Evolutionary conservation across 2,113 vertebrate species (phyloP), one percentile per base, ranked within the genome.

Genomic region (Syngnathus scovelli): DNA sequence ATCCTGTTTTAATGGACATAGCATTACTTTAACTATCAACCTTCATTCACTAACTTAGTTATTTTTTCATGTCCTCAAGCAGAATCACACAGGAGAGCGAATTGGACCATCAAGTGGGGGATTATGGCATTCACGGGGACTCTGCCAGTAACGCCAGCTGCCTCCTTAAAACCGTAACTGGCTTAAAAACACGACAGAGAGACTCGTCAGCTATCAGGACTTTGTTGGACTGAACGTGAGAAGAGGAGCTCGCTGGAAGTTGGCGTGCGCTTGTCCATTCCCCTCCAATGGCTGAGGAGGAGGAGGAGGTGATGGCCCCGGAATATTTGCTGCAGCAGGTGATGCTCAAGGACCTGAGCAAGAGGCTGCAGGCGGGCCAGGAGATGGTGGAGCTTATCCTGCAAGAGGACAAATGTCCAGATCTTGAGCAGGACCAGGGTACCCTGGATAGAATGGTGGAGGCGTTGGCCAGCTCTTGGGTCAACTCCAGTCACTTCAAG

Each of bases 401-500:
- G 58, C 94, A 95, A 85, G 89, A 88, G 75, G 92, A 94, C 80
- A 93, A 90, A 85, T 94, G 91, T 66, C 83, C 91, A 8, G 93
- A 94, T 77, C 89, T 98, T 75, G 95, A 99, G 67, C 93, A 95
- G 15, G 96, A 99, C 89, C 95, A 96, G 91, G 91, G 88, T 58
- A 80, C 91, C 90, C 89, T 98, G 86, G 96, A 99, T 90, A 90
- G 93, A 81, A 93, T 96, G 89, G 94, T 97, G 86, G 96, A 98
- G 63, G 90, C 91, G 13, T 88, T 98, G 67, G 95, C 95, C 76
- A 93, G 94, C 71, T 94, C 94, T 73, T 98, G 96, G 96, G 95
- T 99, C 69, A 98, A 98, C 89, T 93, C 95, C 74, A 98, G 94
- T 88, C 95, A 98, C 90, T 99, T 94, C 43, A 99, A 99, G 95